Percentiles rank a stretch among this genome's conserved stretches.
Evolutionary conservation across 23 tunicate genomes (phyloP).

Genomic region (Aplidium turbinatum): DNA sequence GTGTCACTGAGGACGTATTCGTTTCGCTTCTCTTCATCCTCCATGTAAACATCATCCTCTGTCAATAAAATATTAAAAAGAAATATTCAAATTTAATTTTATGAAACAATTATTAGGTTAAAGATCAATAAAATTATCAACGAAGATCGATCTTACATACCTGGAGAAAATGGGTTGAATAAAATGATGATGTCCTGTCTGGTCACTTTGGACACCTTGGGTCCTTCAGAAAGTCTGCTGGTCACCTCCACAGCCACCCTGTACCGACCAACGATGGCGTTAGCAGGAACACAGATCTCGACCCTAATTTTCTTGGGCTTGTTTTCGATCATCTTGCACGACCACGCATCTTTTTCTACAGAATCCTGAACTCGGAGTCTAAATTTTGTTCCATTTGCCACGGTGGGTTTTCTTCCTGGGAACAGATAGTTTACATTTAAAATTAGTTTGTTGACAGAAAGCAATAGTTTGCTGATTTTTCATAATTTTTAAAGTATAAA

Average conservation of each 20-base stretch:
- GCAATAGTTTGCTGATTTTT: too few species aligned
- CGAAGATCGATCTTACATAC: too few species aligned
- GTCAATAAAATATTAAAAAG: slow-evolving; percentile 3
- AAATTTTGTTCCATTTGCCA: slow-evolving; percentile 49
- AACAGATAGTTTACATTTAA: too few species aligned
- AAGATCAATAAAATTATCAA: too few species aligned
- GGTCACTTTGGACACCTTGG: slow-evolving; percentile 10
- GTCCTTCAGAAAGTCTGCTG: slow-evolving; percentile 39
- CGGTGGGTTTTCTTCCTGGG: slow-evolving; percentile 53
- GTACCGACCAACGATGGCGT: slow-evolving; percentile 76
- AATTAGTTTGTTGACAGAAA: too few species aligned
- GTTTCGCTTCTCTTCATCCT: slow-evolving; percentile 40
- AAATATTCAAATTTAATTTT: too few species aligned
- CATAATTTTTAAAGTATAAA: too few species aligned
- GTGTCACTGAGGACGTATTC: slow-evolving; percentile 73
- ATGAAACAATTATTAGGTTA: too few species aligned
- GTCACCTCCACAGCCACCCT: slow-evolving; percentile 51
- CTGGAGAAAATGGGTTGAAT: slow-evolving; percentile 72
- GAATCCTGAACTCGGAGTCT: slow-evolving; percentile 45
- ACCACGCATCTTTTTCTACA: slow-evolving; percentile 46
- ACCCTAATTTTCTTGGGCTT: slow-evolving; percentile 47
- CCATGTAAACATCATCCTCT: slow-evolving; percentile 86
- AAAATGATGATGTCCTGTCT: slow-evolving; percentile 60
- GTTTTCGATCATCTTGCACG: slow-evolving; percentile 29
- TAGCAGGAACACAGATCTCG: slow-evolving; percentile 54